A percentile compares a stretch with the other conserved stretches of the same genome.
Evolutionary conservation across 2,888 invertebrate species (phyloP).

Genomic region (Xylocampa areola): DNA sequence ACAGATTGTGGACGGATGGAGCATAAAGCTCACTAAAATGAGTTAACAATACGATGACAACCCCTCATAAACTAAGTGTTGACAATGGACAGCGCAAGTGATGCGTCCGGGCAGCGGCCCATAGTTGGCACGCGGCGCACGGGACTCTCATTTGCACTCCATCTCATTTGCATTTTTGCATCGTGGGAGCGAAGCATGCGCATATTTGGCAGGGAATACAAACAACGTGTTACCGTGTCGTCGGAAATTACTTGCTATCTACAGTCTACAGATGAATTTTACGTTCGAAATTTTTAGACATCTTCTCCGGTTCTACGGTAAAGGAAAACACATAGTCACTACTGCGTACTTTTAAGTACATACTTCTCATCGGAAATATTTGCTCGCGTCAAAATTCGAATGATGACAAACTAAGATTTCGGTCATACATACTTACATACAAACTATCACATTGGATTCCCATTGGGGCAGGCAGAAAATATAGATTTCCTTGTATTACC

Average conservation of each 20-base stretch:
- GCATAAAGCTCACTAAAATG: slow-evolving; percentile 54
- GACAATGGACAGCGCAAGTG: slow-evolving; percentile 66
- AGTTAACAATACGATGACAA: slow-evolving; percentile 61
- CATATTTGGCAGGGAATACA: slow-evolving; percentile 59
- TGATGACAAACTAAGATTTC: too few relatives aligned
- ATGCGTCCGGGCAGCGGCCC: slow-evolving; percentile 67
- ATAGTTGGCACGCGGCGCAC: slow-evolving; percentile 66
- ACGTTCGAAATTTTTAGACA: slow-evolving; percentile 18
- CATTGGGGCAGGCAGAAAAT: too few relatives aligned
- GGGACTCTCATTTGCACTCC: slow-evolving; percentile 72
- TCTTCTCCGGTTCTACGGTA: too few relatives aligned
- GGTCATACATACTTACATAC: too few relatives aligned
- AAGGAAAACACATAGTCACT: too few relatives aligned
- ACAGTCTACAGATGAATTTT: slow-evolving; percentile 14
- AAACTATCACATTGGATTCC: too few relatives aligned
- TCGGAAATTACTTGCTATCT: slow-evolving; percentile 16
- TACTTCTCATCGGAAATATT: too few relatives aligned
- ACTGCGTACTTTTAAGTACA: too few relatives aligned
- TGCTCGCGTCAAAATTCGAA: too few relatives aligned
- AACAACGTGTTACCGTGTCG: slow-evolving; percentile 24
- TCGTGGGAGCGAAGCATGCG: slow-evolving; percentile 66
- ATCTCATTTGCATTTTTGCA: slow-evolving; percentile 73
- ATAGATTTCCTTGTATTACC: too few relatives aligned
- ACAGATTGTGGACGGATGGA: slow-evolving; percentile 46
- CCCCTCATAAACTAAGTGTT: slow-evolving; percentile 64